These are phyloP conservation scores for Campylomormyrus tamandua DNA, from an alignment of 2,113 vertebrate genomes.

Conservation along the genomic window DNA sequence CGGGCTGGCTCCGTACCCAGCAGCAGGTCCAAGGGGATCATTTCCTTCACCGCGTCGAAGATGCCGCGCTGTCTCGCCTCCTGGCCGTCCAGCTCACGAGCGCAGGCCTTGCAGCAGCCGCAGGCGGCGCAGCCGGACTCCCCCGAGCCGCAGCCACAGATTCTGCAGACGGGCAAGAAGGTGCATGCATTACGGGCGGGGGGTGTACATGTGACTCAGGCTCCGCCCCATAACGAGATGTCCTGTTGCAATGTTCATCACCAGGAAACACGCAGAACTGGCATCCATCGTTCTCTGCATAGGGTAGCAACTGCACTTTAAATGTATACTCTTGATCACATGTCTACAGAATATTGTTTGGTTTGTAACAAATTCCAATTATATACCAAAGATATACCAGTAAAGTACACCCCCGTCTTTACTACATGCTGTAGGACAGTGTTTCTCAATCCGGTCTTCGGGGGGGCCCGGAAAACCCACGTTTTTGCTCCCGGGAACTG, in stretches of 20 bases:
- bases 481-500: neutral
- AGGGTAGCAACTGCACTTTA: neutral
- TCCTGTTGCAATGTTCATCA: neutral
- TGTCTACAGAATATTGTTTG: neutral
- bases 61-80: conserved; percentile 95
- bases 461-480: neutral
- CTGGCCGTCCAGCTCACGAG: conserved; percentile 91
- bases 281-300: neutral
- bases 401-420: neutral
- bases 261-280: neutral
- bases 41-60: conserved; percentile 97
- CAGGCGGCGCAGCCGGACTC: conserved; percentile 94
- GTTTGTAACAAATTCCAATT: no score
- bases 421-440: neutral
- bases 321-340: neutral
- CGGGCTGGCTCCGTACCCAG: conserved; percentile 65
- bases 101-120: conserved; percentile 96
- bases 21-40: conserved; percentile 95
- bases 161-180: conserved; percentile 54
- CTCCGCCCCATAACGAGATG: neutral
- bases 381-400: neutral
- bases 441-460: neutral
- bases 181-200: neutral
- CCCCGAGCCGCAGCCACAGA: conserved; percentile 96
- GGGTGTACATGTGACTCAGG: neutral